Evolutionary conservation across 2,888 invertebrate genomes (phyloP), one percentile per base, ranked within the genome.

Genomic region (Plagiodera versicolora): DNA sequence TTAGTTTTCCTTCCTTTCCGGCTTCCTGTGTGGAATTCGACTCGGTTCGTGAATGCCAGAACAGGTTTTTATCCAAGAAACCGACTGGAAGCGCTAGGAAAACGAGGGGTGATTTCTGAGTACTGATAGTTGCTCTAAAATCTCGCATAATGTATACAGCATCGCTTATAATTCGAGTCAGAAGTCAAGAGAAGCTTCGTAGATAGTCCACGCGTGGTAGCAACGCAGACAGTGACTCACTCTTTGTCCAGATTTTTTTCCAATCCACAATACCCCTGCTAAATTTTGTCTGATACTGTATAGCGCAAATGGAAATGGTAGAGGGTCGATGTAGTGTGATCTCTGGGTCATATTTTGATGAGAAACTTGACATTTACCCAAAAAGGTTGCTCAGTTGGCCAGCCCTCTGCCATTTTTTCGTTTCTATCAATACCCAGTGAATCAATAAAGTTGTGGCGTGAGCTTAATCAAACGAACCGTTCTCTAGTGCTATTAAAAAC

Each of bases 381-480:
- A 60, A n/a, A 60, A 60, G 60, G 58, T 56, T 60, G 58, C 58
- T 56, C 58, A 58, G 60, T 53, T 63, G 62, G 60, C 50, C 55
- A 54, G 44, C 53, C 28, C 46, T 2, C 5, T 11, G 9, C 11
- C 11, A 32, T 32, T 32, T 32, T 32, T 32, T 32, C 11, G 32
- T 11, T 11, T 32, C 11, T 11, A 32, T 11, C 32, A 10, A 32
- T 32, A 32, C 32, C 32, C 2, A 2, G 9, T 2, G 9, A 32
- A 32, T 32, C 32, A 32, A 32, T 32, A 32, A 11, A 32, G 9
- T 8, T 32, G 32, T 9, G 28, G 32, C 32, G 32, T 8, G 2
- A 11, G 9, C 32, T 10, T 2, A 32, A 28, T 28, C 28, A 28
- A 28, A 28, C 28, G 28, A 28, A 9, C 28, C 28, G 28, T 6